Evolutionary conservation across 2,888 invertebrate species (phyloP), one percentile per base, ranked within the genome.

Genomic region (Vanessa cardui): DNA sequence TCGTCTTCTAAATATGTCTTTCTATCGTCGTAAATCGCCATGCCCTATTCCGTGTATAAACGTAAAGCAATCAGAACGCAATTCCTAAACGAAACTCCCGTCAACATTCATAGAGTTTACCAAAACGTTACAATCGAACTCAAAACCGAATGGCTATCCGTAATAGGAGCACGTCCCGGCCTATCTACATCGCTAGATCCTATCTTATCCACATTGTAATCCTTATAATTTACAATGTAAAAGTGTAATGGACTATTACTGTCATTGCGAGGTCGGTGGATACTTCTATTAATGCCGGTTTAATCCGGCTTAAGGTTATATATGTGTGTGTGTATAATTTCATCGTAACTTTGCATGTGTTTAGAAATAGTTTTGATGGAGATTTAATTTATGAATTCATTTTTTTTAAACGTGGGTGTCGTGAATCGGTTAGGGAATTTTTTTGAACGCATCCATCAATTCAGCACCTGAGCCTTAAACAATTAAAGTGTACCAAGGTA

Each of bases 91-190:
- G 61, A 61, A 21, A 18, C 39, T 63, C 52, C 21, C 52, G 59
- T 63, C 63, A 66, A 46, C 60, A 39, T 54, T 47, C 26, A 18
- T 18, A 39, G 15, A 64, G 64, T 64, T 68, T 61, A 58, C 65
- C 72, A 67, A 74, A 66, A 68, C 66, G 68, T 69, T 72, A 75
- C 74, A 76, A 76, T 75, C 72, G 74, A 66, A 72, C 72, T 72
- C 47, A 68, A 59, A 69, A 63, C 76, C 75, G 76, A 79, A 33
- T 39, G 52, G 52, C 52, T 56, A 56, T 79, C 77, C 70, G 72
- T 74, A 80, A 79, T 77, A 77, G 77, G 73, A 72, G 76, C 77
- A 78, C 78, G 76, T 72, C 52, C 62, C 49, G 49, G 69, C 59
- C 66, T 71, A 67, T 73, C 71, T 61, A 63, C 66, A 71, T 64